Conservation (phyloP, 2,797 vertebrate species). For the Mionectes olivaceus region DNA sequence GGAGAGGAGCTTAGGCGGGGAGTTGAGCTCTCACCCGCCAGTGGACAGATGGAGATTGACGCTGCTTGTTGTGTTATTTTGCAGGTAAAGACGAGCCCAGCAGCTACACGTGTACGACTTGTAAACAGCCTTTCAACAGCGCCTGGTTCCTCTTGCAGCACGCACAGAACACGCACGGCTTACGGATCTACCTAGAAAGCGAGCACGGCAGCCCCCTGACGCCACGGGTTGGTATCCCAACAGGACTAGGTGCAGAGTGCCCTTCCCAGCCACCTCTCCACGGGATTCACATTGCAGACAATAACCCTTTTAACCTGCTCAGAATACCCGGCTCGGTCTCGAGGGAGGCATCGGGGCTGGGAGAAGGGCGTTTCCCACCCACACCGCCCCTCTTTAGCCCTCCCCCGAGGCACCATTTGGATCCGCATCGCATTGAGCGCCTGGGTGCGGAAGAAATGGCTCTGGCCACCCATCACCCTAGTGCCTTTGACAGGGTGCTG, state of each 20-base stretch:
- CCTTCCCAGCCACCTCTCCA: conserved; percentile 97
- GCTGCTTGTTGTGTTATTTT: conserved; percentile 80
- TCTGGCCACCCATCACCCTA: conserved; percentile 96
- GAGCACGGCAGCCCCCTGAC: conserved; percentile 97
- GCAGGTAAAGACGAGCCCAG: conserved; percentile 98
- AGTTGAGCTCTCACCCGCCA: background rate
- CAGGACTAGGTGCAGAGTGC: conserved; percentile 94
- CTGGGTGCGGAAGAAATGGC: conserved; percentile 99
- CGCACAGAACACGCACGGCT: conserved; percentile 97
- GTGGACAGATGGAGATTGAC: conserved; percentile 69
- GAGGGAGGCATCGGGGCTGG: conserved; percentile 87
- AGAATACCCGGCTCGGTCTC: conserved; percentile 96
- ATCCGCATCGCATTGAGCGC: conserved; percentile 94
- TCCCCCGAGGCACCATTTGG: conserved; percentile 97
- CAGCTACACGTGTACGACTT: conserved; percentile 98
- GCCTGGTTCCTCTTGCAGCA: conserved; percentile 99
- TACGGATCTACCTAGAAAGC: conserved; percentile 98
- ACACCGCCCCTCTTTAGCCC: conserved; percentile 98
- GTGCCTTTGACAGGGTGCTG: conserved; percentile 98
- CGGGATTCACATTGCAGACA: conserved; percentile 98
- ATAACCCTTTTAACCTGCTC: conserved; percentile 98
- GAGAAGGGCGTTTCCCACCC: conserved; percentile 96
- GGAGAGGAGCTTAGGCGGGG: conserved; percentile 4
- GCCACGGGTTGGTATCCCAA: conserved; percentile 95
- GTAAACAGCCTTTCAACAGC: conserved; percentile 98